Percentiles rank a stretch among this genome's conserved stretches.
Conservation (phyloP, 2,113 vertebrate genomes). For the Sporophila hypoxantha region DNA sequence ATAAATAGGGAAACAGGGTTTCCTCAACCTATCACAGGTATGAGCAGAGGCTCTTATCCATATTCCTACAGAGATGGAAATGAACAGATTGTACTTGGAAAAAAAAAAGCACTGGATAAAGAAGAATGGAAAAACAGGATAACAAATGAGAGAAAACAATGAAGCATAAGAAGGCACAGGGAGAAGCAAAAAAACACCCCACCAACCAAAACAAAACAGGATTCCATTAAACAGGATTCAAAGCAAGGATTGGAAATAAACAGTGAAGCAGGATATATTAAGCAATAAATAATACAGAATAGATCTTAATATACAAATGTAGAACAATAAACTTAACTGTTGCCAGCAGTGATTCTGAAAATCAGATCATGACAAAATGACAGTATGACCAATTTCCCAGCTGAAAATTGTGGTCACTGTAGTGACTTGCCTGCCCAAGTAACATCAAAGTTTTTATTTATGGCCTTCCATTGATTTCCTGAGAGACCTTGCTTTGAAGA, state of each 20-base stretch:
- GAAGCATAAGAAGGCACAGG: neutral
- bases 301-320: neutral
- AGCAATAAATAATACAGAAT: neutral
- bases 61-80: neutral
- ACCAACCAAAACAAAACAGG: neutral
- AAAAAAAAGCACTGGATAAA: neutral
- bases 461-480: neutral
- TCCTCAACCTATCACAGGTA: accelerated
- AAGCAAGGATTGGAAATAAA: neutral
- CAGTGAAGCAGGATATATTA: neutral
- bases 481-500: neutral
- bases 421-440: neutral
- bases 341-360: neutral
- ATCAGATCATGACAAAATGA: neutral
- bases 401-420: neutral
- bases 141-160: neutral
- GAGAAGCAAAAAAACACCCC: neutral
- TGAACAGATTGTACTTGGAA: neutral
- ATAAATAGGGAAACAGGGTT: neutral
- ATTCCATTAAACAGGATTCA: neutral
- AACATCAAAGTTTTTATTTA: neutral
- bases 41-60: neutral
- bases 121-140: neutral
- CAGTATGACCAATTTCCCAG: neutral
- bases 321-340: neutral